Base-by-base conservation (phyloP, 2,888 invertebrate species). In the Agrochola macilenta region DNA sequence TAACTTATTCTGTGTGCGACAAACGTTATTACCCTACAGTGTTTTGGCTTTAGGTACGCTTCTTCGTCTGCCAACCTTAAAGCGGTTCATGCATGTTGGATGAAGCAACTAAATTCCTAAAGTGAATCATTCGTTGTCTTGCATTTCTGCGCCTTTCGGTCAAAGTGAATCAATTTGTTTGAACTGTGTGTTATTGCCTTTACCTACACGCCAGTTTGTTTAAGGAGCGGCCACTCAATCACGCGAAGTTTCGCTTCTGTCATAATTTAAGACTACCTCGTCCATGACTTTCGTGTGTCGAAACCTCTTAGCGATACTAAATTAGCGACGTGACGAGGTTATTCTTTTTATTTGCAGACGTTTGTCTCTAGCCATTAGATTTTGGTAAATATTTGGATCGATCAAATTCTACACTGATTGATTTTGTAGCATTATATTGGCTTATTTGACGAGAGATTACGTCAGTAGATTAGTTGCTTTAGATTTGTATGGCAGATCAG, bases 211-310 rank as follows among this genome's bases (percentile, higher is more conserved):
- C 52, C 26, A 58, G 70, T 71, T 74, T 78, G 60, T 65, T 71
- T n/a, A 76, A 78, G 82, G 76, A 52, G 71, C 26, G 79, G 69
- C 17, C 49, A 64, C 26, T 26, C 20, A 23, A 43, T 26, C 26
- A 61, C 49, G 64, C 30, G 14, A 20, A 71, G 46, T 54, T 61
- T 65, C n/a, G 30, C 26, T 49, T 69, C 58, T 71, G 52, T 68
- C 58, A 30, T 70, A 54, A 64, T 71, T 63, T 63, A 30, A 58
- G 66, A 66, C 46, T 61, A 63, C 54, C 60, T 76, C 65, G 82
- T 86, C 83, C 88, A 60, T 85, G 88, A 87, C 80, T 83, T 87
- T 87, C 78, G 70, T 39, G 65, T 82, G 79, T 64, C 74, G 77
- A 81, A 78, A 85, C 79, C 80, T 79, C 72, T 76, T 81, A 80